Conservation (phyloP, 2,113 vertebrate genomes). For the Petrocephalus microphthalmus region DNA sequence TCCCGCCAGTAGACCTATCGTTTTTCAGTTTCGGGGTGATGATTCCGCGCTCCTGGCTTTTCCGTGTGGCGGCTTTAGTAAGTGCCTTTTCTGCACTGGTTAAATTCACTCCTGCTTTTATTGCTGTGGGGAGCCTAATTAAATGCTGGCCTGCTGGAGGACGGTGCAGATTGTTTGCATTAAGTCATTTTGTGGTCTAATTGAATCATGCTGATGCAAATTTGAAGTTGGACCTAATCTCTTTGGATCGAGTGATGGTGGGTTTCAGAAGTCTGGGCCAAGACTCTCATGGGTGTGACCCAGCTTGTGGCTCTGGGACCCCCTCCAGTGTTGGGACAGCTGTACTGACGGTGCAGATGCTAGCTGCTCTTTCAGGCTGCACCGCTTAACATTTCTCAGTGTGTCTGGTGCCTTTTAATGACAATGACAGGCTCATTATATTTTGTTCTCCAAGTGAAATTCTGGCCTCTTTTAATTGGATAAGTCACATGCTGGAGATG, state of each 20-base stretch:
- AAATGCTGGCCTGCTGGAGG: conserved; percentile 7
- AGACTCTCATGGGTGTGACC: conserved; percentile 22
- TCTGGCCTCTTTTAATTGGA: neutral
- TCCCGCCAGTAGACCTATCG: neutral
- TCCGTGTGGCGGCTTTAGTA: neutral
- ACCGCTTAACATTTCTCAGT: neutral
- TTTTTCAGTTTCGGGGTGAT: neutral
- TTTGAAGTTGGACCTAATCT: conserved; percentile 26
- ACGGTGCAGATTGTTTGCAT: conserved; percentile 19
- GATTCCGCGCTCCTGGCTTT: neutral
- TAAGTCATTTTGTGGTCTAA: conserved; percentile 22
- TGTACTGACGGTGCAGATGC: neutral
- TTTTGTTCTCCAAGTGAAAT: neutral
- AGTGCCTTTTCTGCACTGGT: conserved; percentile 10
- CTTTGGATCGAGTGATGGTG: conserved; percentile 21
- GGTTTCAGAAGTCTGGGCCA: conserved; percentile 7
- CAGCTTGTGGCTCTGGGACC: neutral
- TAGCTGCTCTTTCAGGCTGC: neutral
- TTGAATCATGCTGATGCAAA: conserved; percentile 26
- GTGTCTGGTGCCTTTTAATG: neutral
- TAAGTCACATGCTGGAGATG: neutral
- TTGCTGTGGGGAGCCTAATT: conserved; percentile 18
- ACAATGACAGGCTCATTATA: neutral
- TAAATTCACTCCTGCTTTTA: conserved; percentile 11
- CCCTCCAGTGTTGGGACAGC: conserved; percentile 16